phyloP scores from a whole-genome alignment of 1,140 invertebrate species.

The Kradibia gibbosae region DNA sequence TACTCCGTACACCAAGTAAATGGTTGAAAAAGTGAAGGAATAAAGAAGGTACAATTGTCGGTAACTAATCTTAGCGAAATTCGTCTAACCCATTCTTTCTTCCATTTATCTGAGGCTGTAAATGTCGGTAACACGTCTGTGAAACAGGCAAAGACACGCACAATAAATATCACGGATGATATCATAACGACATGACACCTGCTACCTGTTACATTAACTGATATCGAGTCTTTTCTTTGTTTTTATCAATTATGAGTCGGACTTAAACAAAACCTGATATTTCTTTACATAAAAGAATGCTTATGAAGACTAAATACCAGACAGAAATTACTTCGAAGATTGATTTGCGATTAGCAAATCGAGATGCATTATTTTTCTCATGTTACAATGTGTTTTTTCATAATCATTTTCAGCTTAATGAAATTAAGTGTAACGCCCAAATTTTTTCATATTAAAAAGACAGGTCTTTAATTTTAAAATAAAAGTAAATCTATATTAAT shows the following conservation, averaged over 20 bases:
- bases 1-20: background rate
- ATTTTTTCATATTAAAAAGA: no score
- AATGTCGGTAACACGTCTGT: background rate
- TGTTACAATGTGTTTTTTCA: background rate
- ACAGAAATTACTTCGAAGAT: no score
- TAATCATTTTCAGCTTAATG: no score
- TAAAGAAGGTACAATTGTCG: constrained; percentile 52
- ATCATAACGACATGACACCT: constrained; percentile 56
- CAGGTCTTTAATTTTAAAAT: no score
- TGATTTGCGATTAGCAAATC: background rate
- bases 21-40: no score
- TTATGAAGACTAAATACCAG: background rate
- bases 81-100: constrained; percentile 48
- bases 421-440: no score
- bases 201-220: constrained; percentile 62
- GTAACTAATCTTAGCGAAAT: constrained; percentile 59
- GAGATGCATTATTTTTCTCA: background rate
- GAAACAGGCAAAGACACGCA: background rate
- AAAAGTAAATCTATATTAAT: no score
- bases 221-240: constrained; percentile 17
- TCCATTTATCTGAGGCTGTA: background rate
- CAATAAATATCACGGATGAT: background rate
- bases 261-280: background rate
- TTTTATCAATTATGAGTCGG: background rate
- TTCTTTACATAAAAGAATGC: background rate